Conservation (phyloP, 1,140 invertebrate species). For the Proctacanthus coquilletti region DNA sequence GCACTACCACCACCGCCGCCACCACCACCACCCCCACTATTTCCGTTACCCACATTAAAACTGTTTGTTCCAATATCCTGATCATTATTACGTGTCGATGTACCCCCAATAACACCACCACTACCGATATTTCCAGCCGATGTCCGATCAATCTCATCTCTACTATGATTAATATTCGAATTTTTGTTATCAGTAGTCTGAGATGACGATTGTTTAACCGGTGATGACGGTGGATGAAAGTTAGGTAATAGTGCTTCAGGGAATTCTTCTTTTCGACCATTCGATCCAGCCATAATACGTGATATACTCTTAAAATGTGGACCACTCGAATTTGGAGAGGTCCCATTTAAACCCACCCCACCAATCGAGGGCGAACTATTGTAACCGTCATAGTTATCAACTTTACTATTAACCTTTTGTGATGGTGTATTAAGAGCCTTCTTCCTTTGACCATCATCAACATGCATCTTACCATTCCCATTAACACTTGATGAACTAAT, state of each 20-base stretch:
- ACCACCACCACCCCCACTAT: too few species aligned
- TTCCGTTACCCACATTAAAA: too few species aligned
- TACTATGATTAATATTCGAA: slow-evolving; percentile 21
- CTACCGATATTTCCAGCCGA: not conserved
- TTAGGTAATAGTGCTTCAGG: slow-evolving; percentile 45
- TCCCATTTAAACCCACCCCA: slow-evolving; percentile 28
- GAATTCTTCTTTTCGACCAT: slow-evolving; percentile 61
- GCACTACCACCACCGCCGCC: too few species aligned
- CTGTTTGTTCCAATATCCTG: too few species aligned
- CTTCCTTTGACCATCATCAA: too few species aligned
- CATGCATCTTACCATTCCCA: too few species aligned
- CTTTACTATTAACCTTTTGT: slow-evolving; percentile 33
- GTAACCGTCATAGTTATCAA: slow-evolving; percentile 9
- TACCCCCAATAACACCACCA: too few species aligned
- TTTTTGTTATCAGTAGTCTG: slow-evolving; percentile 6
- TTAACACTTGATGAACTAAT: too few species aligned
- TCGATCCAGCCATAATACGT: slow-evolving; percentile 62
- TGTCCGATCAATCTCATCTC: slow-evolving; percentile 10
- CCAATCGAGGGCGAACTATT: slow-evolving; percentile 8
- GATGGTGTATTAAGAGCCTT: slow-evolving; percentile 57
- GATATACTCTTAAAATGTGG: slow-evolving; percentile 55
- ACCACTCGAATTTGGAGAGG: slow-evolving; percentile 34
- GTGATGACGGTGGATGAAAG: slow-evolving; percentile 18
- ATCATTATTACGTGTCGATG: too few species aligned
- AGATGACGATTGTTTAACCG: slow-evolving; percentile 8